These are phyloP conservation scores for Drosophila borborema DNA, from an alignment of 2,888 invertebrate genomes.

Conservation along the genomic window DNA sequence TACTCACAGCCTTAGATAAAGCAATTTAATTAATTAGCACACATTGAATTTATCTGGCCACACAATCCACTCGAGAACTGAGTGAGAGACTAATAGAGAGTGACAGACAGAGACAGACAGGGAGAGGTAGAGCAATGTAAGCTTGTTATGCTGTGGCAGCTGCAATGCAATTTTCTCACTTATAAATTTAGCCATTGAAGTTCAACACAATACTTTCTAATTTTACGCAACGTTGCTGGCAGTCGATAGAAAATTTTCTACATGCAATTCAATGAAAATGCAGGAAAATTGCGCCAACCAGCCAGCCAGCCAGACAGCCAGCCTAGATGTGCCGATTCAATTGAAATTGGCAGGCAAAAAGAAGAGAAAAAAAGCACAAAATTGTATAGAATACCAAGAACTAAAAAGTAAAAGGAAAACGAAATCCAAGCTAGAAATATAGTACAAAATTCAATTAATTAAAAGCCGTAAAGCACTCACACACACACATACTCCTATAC, in stretches of 20 bases:
- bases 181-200: conserved; percentile 66
- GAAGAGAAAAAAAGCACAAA: not conserved
- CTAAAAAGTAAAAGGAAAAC: conserved; percentile 21
- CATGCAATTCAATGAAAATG: conserved; percentile 52
- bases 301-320: not conserved
- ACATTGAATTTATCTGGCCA: not conserved
- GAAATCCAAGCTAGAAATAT: conserved; percentile 46
- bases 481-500: conserved; percentile 14
- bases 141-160: conserved; percentile 14
- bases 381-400: conserved; percentile 10
- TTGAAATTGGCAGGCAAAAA: conserved; percentile 32
- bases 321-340: conserved; percentile 34
- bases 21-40: conserved; percentile 46
- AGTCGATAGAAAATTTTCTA: conserved; percentile 50
- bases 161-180: conserved; percentile 55
- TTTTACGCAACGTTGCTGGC: conserved; percentile 70
- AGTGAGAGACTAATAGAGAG: not conserved
- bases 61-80: not conserved
- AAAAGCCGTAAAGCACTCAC: conserved; percentile 54
- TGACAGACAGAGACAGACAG: not conserved
- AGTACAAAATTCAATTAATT: conserved; percentile 76
- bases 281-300: conserved; percentile 14
- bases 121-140: not conserved
- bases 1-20: conserved; percentile 20
- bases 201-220: conserved; percentile 74